Evolutionary conservation across 2,888 invertebrate species (phyloP).

Genomic region (Rhamnusium bicolor): DNA sequence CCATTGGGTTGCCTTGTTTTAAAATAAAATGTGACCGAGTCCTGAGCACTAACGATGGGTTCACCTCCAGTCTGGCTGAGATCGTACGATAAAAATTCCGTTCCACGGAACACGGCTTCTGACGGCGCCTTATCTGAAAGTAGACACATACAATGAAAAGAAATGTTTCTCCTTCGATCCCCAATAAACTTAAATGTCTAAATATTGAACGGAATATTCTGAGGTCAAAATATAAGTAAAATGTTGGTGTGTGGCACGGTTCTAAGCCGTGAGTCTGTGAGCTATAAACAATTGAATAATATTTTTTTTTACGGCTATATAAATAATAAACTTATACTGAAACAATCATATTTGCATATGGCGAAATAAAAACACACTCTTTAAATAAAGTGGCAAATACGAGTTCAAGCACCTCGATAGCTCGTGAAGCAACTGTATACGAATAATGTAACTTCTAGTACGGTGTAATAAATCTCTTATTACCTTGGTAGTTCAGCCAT

Average conservation of each 20-base stretch:
- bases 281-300: neutral
- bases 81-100: constrained; percentile 93
- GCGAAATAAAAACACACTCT: no score
- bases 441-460: no score
- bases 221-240: constrained; percentile 6
- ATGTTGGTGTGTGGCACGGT: no score
- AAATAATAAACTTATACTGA: neutral
- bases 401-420: no score
- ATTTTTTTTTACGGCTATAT: neutral
- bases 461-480: no score
- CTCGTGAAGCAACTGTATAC: no score
- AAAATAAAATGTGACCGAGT: constrained; percentile 92
- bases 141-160: constrained; percentile 15
- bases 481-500: no score
- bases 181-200: constrained; percentile 3
- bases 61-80: constrained; percentile 89
- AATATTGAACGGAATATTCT: constrained; percentile 6
- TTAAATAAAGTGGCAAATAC: no score
- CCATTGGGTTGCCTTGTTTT: constrained; percentile 94
- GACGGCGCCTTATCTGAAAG: constrained; percentile 90
- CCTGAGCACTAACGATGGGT: constrained; percentile 91
- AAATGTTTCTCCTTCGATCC: constrained; percentile 1
- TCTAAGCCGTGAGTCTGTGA: no score
- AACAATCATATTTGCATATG: neutral
- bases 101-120: constrained; percentile 93